phyloP scores from a whole-genome alignment of 2,113 vertebrate species.

The Cephalopterus ornatus region DNA sequence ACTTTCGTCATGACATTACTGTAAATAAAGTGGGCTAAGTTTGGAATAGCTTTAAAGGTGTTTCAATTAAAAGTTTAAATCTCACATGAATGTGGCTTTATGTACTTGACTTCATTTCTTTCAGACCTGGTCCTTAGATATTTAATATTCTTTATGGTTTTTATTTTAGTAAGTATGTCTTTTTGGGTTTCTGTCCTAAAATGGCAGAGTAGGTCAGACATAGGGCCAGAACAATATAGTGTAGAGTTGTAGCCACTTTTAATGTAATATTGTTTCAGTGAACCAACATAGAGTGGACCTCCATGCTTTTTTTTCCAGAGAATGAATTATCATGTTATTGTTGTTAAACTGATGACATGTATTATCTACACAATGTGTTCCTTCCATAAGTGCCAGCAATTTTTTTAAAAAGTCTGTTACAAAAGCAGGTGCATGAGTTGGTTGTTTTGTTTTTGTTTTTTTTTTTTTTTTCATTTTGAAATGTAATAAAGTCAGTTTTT shows the following conservation, averaged over 20 bases:
- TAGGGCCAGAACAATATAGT: neutral
- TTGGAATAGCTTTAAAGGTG: neutral
- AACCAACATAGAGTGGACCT: neutral
- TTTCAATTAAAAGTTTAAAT: neutral
- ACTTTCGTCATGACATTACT: neutral
- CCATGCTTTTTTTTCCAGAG: neutral
- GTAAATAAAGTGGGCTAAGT: neutral
- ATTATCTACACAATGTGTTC: slow-evolving; percentile 15
- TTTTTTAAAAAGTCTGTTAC: neutral
- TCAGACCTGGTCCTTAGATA: neutral
- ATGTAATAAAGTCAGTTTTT: slow-evolving; percentile 50
- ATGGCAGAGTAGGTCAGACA: neutral
- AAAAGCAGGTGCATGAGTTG: slow-evolving; percentile 16
- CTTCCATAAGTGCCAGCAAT: slow-evolving; percentile 29
- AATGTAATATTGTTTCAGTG: neutral
- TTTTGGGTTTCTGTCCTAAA: neutral
- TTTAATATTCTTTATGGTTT: neutral
- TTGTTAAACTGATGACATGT: neutral
- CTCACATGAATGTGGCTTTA: neutral
- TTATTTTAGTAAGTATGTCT: neutral
- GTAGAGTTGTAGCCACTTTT: neutral
- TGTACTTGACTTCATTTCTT: neutral
- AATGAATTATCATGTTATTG: neutral
- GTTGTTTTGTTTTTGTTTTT: neutral
- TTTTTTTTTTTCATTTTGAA: slow-evolving; percentile 49